Conservation (phyloP, 2,113 vertebrate genomes). For the Protomyctophum bolini region DNA sequence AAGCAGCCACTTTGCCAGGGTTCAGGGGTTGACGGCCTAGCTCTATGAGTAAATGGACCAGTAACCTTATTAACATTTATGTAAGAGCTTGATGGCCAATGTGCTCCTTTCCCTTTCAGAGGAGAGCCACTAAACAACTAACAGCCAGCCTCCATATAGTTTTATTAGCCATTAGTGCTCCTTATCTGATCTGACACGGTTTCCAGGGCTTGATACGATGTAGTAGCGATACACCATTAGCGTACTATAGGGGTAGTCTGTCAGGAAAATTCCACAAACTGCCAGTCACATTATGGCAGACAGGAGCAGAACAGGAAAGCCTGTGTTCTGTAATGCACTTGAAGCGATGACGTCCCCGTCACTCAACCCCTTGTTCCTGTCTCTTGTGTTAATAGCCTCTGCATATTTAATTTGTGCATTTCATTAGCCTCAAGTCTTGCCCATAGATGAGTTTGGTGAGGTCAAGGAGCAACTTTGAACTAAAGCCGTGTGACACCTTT, state of each 20-base stretch:
- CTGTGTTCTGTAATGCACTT: conserved; percentile 1
- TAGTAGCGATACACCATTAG: conserved; percentile 36
- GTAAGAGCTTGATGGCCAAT: conserved; percentile 35
- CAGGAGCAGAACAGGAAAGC: neutral
- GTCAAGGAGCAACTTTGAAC: no score
- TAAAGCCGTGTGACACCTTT: conserved; percentile 44
- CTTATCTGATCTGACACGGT: conserved; percentile 64
- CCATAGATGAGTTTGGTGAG: conserved; percentile 26
- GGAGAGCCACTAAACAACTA: conserved; percentile 16
- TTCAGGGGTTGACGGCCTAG: conserved; percentile 58
- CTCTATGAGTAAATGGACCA: conserved; percentile 41
- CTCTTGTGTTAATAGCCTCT: conserved; percentile 17
- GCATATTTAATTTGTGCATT: conserved; percentile 22
- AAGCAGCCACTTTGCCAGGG: conserved; percentile 44
- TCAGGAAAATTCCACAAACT: conserved; percentile 34
- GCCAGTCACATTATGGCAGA: conserved; percentile 15
- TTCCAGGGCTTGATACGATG: conserved; percentile 46
- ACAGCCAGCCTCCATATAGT: conserved; percentile 21
- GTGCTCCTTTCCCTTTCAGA: conserved; percentile 20
- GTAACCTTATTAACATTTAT: conserved; percentile 39
- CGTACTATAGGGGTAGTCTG: conserved; percentile 27
- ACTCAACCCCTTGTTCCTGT: neutral
- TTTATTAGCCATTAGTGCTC: conserved; percentile 38
- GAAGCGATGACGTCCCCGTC: conserved; percentile 1
- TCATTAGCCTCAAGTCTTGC: conserved; percentile 16